Conservation (phyloP, 2,113 vertebrate genomes). For the Sylvia atricapilla region DNA sequence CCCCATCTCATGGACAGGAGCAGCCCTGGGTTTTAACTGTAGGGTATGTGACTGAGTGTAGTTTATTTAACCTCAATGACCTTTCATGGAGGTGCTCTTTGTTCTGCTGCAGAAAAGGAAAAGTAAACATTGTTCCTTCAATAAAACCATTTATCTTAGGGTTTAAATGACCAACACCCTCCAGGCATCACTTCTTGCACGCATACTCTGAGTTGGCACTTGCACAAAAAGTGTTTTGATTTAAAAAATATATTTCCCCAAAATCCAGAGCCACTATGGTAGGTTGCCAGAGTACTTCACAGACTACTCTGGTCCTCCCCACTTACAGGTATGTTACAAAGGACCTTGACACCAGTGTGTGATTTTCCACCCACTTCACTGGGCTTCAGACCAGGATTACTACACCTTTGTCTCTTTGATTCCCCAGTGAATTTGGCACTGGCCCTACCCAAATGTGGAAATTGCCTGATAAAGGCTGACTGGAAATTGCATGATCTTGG, state of each 20-base stretch:
- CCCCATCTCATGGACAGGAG: background rate
- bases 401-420: background rate
- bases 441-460: background rate
- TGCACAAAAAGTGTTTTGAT: background rate
- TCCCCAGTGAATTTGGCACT: background rate
- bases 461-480: background rate
- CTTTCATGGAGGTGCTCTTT: conserved; percentile 6
- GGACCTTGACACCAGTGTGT: background rate
- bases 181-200: background rate
- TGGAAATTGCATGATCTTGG: background rate
- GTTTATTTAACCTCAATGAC: conserved; percentile 52
- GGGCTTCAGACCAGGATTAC: background rate
- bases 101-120: conserved; percentile 8
- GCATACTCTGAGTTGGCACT: background rate
- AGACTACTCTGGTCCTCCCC: background rate
- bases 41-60: conserved; percentile 21
- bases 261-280: accelerated
- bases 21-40: background rate
- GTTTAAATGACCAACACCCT: background rate
- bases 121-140: conserved; percentile 32
- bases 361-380: background rate
- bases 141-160: conserved; percentile 5
- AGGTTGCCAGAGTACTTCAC: background rate
- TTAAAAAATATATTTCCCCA: background rate
- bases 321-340: background rate